Evolutionary conservation across 2,797 vertebrate species (phyloP), one percentile per base, ranked within the genome.

Genomic region (Nannoperca obscura): DNA sequence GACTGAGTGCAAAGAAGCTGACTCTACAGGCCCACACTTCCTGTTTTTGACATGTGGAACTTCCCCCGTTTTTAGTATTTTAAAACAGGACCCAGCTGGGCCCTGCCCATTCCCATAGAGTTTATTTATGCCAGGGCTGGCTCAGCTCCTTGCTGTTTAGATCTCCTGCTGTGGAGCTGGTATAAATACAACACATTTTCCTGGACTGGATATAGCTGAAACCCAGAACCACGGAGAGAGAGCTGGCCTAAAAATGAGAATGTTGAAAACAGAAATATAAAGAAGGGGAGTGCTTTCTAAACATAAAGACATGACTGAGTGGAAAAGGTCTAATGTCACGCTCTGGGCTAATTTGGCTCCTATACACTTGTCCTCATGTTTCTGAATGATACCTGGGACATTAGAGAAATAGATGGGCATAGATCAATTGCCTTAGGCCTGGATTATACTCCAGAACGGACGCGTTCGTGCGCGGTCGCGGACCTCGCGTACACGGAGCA

Each of bases 1-100:
- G 88, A 83, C 89, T 91, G 82, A 86, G 71, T 71, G 73, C 82
- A 89, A 91, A 92, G 92, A 84, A 86, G 88, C 91, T 91, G 92
- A 93, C 88, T 94, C 88, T 86, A 92, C 89, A 94, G 88, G 80
- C 65, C 77, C 62, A 82, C 80, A 81, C 88, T 94, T 95, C 94
- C 93, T 95, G 94, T 95, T 95, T 94, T 95, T 94, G 89, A 94
- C 90, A 92, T 92, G 87, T 89, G 90, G 90, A 89, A 94, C 92
- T 93, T 94, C 93, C 91, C 91, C 75, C 76, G 22, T 86, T 92
- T 93, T 91, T 60, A 84, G 77, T 74, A 53, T 87, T 86, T 92
- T 86, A 86, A 91, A 87, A 86, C 78, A 81, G 82, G 89, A 86
- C 85, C 70, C 70, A 62, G 83, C 58, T 30, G 30, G 67, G 78